Base-by-base conservation (phyloP, 2,888 invertebrate species). In the Ferrisia virgata region DNA sequence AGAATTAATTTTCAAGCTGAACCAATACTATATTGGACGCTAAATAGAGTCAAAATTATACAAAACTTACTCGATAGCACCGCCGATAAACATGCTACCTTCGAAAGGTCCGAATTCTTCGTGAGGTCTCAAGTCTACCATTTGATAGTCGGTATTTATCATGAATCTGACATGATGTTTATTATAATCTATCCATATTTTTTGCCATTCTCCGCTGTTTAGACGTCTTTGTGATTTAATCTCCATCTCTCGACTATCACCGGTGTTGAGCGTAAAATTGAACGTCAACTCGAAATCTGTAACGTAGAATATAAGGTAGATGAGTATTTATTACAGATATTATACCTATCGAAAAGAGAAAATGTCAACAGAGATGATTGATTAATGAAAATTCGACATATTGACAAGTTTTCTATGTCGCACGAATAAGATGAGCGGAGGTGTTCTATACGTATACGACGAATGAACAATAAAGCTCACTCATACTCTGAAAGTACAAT, bases 171-270 rank as follows among this genome's bases (percentile, higher is more conserved):
- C 96, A 88, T 97, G 97, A 89, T 96, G 95, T 88, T 95, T 94
- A 89, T 97, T 96, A 88, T 96, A 96, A 90, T 97, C 97, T 85
- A 98, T 95, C 95, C 96, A 95, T 86, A 97, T 93, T 89, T 96
- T 96, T 89, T 98, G 97, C 98, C 97, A 98, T 88, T 96, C 96
- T 0, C 97, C 97, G 81, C 95, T 94, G 88, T 96, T 97, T 79
- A 98, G 90, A 88, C 94, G 93, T 76, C 94, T 91, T 86, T 93
- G 92, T 2, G 96, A 96, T 87, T 93, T 93, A 86, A 97, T 94
- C 72, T 94, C 95, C 85, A 96, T 90, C 88, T 94, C 94, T 86
- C 94, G 92, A 79, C 94, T 93, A 8, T 93, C 93, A 0, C 94
- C 95, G 47, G 94, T 96, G 89, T 94, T 96, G 39, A 95, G 89